Evolutionary conservation across 2,888 invertebrate species (phyloP), one percentile per base, ranked within the genome.

Genomic region (Tridacna crocea): DNA sequence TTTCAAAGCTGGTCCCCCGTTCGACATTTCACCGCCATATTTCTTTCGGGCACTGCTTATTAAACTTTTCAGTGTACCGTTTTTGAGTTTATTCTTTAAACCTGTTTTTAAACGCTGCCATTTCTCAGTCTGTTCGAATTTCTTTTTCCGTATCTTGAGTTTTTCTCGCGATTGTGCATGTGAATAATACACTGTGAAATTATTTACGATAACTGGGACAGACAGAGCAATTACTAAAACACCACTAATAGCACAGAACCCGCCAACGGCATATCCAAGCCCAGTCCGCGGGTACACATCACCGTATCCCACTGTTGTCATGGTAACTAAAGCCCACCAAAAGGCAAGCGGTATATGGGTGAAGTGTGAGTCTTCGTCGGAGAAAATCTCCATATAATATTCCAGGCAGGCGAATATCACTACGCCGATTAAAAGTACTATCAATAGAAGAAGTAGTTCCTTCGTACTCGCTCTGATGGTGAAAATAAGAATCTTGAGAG

Each of bases 301-400:
- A 63, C 91, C 91, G 73, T 90, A 90, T 12, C 91, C 91, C 22
- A 99, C 98, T 96, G 99, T 99, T 94, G 98, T 98, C 97, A 98
- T 98, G 94, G 98, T 98, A 94, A 98, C 97, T 93, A 98, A 80
- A 0, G 92, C 92, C 98, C 98, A 98, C 98, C 98, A 98, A 96
- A 98, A 98, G 88, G 97, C 97, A 95, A 97, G 97, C 91, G 98
- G 98, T 70, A 91, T 91, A 65, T 90, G 88, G 46, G 87, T 76
- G 58, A 90, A 88, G 46, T 90, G 86, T 15, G 87, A 80, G 11
- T 74, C 83, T 36, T 78, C 74, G 22, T 87, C 83, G 0, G 89
- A 84, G 68, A 88, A 88, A 61, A 89, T 87, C 79, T 91, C 91
- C 88, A 89, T 89, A 58, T 90, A 90, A 72, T 90, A 90, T 74